Percentiles rank a stretch among this genome's conserved stretches.
Evolutionary conservation across 2,113 vertebrate species (phyloP).

Genomic region (Notarius lentiginosus): DNA sequence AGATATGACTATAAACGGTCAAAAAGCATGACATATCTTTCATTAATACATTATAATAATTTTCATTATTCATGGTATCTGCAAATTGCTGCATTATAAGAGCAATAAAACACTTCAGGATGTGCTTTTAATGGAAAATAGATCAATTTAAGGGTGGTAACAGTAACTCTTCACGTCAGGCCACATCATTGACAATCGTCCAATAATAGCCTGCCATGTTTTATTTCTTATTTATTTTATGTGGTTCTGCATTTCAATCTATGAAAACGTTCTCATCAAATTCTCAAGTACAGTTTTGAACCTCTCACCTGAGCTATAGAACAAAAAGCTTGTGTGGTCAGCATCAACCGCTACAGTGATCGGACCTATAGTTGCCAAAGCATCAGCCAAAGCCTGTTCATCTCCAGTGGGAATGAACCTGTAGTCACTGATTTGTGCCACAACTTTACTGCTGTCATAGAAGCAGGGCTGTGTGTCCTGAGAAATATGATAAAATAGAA

Average conservation of each 20-base stretch:
- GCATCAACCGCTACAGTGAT: conserved; percentile 77
- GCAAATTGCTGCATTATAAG: neutral
- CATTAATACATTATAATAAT: neutral
- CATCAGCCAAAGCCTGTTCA: conserved; percentile 74
- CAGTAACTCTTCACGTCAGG: neutral
- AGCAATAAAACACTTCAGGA: neutral
- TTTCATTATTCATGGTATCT: neutral
- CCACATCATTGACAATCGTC: neutral
- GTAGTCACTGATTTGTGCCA: conserved; percentile 71
- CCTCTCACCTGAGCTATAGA: conserved; percentile 74
- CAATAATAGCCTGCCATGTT: neutral
- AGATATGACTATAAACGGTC: neutral
- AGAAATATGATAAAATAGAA: conserved; percentile 25
- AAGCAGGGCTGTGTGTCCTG: conserved; percentile 75
- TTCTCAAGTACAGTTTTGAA: neutral
- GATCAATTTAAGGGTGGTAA: neutral
- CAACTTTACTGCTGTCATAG: conserved; percentile 66
- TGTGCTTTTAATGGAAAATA: neutral
- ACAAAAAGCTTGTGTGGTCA: conserved; percentile 73
- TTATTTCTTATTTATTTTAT: neutral
- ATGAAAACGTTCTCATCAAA: neutral
- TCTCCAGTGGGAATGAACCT: conserved; percentile 72
- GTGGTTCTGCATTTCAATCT: neutral
- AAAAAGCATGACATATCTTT: neutral
- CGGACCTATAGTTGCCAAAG: conserved; percentile 73